phyloP scores from a whole-genome alignment of 1,140 invertebrate genomes.

The Eurosta solidaginis region DNA sequence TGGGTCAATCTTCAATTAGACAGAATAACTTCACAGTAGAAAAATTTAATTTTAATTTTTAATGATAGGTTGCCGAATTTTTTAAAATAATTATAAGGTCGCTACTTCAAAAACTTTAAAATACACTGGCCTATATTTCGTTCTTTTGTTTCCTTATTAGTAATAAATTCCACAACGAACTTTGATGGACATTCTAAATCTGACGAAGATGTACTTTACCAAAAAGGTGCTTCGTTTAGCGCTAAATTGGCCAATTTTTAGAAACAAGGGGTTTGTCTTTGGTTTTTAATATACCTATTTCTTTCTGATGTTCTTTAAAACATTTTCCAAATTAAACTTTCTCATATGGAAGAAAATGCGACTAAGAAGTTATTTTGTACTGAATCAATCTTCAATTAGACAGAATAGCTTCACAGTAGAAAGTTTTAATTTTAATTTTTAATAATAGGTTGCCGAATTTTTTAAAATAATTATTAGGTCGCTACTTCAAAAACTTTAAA shows the following conservation, averaged over 20 bases:
- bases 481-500: no score
- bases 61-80: neutral
- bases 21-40: no score
- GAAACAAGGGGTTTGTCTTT: no score
- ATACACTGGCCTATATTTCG: neutral
- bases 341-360: no score
- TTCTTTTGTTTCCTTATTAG: slow-evolving; percentile 62
- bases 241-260: slow-evolving; percentile 72
- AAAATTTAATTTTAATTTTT: neutral
- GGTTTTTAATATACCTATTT: no score
- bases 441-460: neutral
- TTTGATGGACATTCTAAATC: slow-evolving; percentile 63
- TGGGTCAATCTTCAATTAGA: no score
- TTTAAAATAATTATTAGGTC: neutral
- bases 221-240: slow-evolving; percentile 81
- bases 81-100: neutral
- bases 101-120: no score
- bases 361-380: no score
- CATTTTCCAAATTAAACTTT: no score
- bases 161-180: slow-evolving; percentile 71
- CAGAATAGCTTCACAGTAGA: no score
- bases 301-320: no score
- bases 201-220: slow-evolving; percentile 78
- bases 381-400: no score
- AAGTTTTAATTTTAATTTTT: neutral